These are phyloP conservation scores for Melanotaenia nigrans DNA, from an alignment of 2,797 vertebrate genomes.

Conservation along the genomic window DNA sequence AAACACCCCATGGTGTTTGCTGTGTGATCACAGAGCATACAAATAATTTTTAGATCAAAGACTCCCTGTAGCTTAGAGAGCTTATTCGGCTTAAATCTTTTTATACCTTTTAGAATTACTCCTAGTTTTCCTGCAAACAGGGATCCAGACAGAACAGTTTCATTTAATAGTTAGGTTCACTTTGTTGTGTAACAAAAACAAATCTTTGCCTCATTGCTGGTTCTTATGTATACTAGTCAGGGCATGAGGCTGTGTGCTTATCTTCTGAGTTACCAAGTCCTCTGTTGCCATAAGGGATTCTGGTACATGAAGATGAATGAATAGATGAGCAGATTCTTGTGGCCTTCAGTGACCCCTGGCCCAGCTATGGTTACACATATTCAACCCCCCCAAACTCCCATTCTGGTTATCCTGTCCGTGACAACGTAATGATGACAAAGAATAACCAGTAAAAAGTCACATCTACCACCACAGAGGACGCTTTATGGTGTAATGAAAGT, in stretches of 20 bases:
- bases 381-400: slow-evolving; percentile 27
- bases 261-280: slow-evolving; percentile 54
- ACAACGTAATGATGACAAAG: slow-evolving; percentile 83
- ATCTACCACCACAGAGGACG: slow-evolving; percentile 67
- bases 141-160: slow-evolving; percentile 48
- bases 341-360: slow-evolving; percentile 62
- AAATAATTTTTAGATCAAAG: slow-evolving; percentile 72
- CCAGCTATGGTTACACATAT: slow-evolving; percentile 51
- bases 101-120: slow-evolving; percentile 51
- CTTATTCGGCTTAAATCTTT: slow-evolving; percentile 58
- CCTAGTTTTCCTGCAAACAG: slow-evolving; percentile 43
- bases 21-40: slow-evolving; percentile 69
- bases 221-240: slow-evolving; percentile 34
- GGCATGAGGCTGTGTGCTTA: slow-evolving; percentile 40
- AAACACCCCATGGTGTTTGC: slow-evolving; percentile 66
- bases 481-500: slow-evolving; percentile 81
- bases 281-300: slow-evolving; percentile 62
- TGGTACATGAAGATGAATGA: slow-evolving; percentile 79
- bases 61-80: slow-evolving; percentile 49
- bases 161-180: slow-evolving; percentile 29
- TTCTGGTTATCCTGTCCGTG: slow-evolving; percentile 73
- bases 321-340: slow-evolving; percentile 74
- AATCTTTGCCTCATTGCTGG: slow-evolving; percentile 31
- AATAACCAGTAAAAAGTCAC: slow-evolving; percentile 75
- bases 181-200: slow-evolving; percentile 35